A percentile compares a stretch with the other conserved stretches of the same genome.
These are phyloP conservation scores for Theodoxus fluviatilis DNA, from an alignment of 2,888 invertebrate species.

Conservation along the genomic window DNA sequence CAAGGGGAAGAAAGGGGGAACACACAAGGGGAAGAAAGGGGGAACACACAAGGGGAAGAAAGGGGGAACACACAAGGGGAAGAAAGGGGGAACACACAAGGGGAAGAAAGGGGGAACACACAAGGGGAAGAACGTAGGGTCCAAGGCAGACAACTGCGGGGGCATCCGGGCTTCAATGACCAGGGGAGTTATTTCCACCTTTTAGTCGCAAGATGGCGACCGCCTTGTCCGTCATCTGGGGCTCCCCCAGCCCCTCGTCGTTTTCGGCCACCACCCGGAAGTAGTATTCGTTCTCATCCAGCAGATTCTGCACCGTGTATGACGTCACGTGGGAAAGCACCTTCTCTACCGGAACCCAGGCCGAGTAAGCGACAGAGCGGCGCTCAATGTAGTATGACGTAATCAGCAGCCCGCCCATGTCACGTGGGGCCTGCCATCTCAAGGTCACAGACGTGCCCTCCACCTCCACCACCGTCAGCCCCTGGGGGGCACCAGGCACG, in stretches of 20 bases:
- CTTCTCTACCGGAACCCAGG: constrained; percentile 52
- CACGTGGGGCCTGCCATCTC: constrained; percentile 80
- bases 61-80: too few species aligned
- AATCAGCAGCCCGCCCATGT: constrained; percentile 79
- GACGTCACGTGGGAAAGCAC: constrained; percentile 33
- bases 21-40: too few species aligned
- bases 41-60: too few species aligned
- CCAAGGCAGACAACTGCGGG: too few species aligned
- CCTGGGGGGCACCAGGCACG: constrained; percentile 55
- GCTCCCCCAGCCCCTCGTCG: constrained; percentile 51
- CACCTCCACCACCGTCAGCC: constrained; percentile 70
- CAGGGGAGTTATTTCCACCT: too few species aligned
- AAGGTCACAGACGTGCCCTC: constrained; percentile 74
- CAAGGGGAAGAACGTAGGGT: too few species aligned
- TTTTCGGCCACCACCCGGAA: constrained; percentile 61
- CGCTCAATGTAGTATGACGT: constrained; percentile 82
- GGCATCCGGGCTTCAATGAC: too few species aligned
- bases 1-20: too few species aligned
- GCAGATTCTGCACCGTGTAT: constrained; percentile 54
- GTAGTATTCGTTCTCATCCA: constrained; percentile 56
- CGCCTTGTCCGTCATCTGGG: constrained; percentile 64
- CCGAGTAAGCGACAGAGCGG: constrained; percentile 69
- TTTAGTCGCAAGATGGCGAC: too few species aligned
- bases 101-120: too few species aligned
- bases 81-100: too few species aligned